A percentile compares a stretch with the other conserved stretches of the same genome.
These are phyloP conservation scores for Drosophila aldrichi DNA, from an alignment of 2,888 invertebrate species.

Conservation along the genomic window DNA sequence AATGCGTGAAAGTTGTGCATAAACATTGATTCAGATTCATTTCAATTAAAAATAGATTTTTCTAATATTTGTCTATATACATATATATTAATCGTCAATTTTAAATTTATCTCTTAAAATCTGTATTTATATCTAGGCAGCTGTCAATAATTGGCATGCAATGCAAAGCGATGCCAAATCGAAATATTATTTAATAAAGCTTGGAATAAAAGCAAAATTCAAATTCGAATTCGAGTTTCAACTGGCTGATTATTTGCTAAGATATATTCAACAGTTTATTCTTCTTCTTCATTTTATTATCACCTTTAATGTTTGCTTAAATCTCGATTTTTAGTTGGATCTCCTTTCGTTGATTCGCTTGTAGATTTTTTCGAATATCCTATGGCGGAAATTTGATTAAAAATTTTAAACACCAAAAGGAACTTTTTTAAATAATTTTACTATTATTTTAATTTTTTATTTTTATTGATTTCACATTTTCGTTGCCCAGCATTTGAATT, in stretches of 20 bases:
- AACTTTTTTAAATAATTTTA: slow-evolving; percentile 58
- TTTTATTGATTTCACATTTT: slow-evolving; percentile 45
- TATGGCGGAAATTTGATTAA: slow-evolving; percentile 13
- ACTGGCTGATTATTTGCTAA: not conserved
- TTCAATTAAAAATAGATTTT: slow-evolving; percentile 34
- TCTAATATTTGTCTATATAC: not conserved
- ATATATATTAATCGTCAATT: not conserved
- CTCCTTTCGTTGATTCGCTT: not conserved
- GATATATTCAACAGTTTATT: not conserved
- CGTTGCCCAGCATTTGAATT: slow-evolving; percentile 33
- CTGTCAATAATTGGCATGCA: not conserved
- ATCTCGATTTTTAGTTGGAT: not conserved
- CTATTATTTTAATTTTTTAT: slow-evolving; percentile 10
- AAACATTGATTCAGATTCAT: slow-evolving; percentile 57
- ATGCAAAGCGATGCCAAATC: slow-evolving; percentile 4
- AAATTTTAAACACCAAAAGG: slow-evolving; percentile 32
- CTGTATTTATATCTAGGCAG: not conserved
- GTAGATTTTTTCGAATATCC: not conserved
- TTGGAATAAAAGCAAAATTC: not conserved
- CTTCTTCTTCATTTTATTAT: slow-evolving; percentile 19
- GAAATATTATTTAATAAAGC: not conserved
- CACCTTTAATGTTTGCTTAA: slow-evolving; percentile 45
- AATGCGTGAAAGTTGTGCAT: slow-evolving; percentile 61
- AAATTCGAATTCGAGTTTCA: not conserved
- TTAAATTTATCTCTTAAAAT: not conserved